Evolutionary conservation across 2,888 invertebrate genomes (phyloP).

Genomic region (Drosophila fulvimacula): DNA sequence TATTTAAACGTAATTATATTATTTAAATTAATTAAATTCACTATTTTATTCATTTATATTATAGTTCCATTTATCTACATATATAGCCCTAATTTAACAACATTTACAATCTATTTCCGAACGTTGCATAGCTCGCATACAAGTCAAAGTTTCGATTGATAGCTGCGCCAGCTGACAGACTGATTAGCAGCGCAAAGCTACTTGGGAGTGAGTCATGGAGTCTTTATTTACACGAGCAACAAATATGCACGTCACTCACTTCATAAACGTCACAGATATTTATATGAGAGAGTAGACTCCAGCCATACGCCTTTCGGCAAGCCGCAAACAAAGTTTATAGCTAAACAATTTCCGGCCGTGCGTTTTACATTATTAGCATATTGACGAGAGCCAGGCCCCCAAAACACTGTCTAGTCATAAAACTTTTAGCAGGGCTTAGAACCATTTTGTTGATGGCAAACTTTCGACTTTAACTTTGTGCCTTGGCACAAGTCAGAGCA

Average conservation of each 20-base stretch:
- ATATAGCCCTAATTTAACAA: no score
- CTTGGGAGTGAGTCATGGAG: conserved; percentile 17
- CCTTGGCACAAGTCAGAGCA: conserved; percentile 63
- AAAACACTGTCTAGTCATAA: conserved; percentile 72
- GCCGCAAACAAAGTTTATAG: conserved; percentile 70
- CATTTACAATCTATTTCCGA: neutral
- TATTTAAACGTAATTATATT: no score
- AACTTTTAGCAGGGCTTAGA: conserved; percentile 61
- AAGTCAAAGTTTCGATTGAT: neutral
- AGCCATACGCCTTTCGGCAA: conserved; percentile 33
- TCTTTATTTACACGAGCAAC: conserved; percentile 14
- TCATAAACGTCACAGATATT: conserved; percentile 39
- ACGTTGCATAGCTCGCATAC: neutral
- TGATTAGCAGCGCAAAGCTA: conserved; percentile 1
- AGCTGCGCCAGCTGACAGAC: neutral
- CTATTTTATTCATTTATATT: no score
- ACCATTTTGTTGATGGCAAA: conserved; percentile 53
- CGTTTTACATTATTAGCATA: conserved; percentile 74
- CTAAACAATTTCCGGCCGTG: conserved; percentile 75
- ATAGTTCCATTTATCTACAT: no score
- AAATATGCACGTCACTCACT: conserved; percentile 28
- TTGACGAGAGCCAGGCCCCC: conserved; percentile 58
- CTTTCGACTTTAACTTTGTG: conserved; percentile 37
- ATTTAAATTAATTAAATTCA: no score
- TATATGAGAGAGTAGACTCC: conserved; percentile 10